Evolutionary conservation across 1,140 invertebrate species (phyloP), one percentile per base, ranked within the genome.

Genomic region (Brachionus calyciflorus): DNA sequence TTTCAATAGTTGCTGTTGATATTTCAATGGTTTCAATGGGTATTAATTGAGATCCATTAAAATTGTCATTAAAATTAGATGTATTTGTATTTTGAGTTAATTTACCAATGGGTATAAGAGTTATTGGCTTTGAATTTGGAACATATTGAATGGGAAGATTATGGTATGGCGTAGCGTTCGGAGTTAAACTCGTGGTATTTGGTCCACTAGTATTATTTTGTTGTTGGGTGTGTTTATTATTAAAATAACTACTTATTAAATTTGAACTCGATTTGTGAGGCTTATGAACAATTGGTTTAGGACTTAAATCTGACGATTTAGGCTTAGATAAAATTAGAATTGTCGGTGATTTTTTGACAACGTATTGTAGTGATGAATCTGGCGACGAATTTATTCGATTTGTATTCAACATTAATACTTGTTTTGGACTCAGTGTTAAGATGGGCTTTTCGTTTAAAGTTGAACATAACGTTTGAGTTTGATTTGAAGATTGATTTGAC

Each of bases 11-110:
- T 6, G 60, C 60, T 14, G 60, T 65, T 1, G 60, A 65, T 10
- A 65, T 65, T 40, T 65, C 60, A 14, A 65, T 65, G 2, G 60
- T 65, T 21, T 65, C 60, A 17, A 65, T 65, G 17, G 60, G 60
- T 26, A 65, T 65, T 17, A 65, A 19, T n/a, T n/a, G n/a, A n/a
- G n/a, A n/a, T 21, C 19, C 30, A 28, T 65, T 44, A 28, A 65
- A 41, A 33, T 65, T 65, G 17, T 65, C 60, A 28, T 17, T 41
- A 44, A 65, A 41, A 46, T 44, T 65, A 65, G 60, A 41, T 41
- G 60, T 26, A 41, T 19, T 65, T 24, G 60, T 24, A 40, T 41
- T 65, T 7, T 33, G 3, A 2, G 60, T 12, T 7, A 65, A 10
- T 19, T 65, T 65, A n/a, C 60, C 60, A 24, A 65, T 65, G 1